Evolutionary conservation across 2,113 vertebrate genomes (phyloP), one percentile per base, ranked within the genome.

Genomic region (Cynoglossus semilaevis): DNA sequence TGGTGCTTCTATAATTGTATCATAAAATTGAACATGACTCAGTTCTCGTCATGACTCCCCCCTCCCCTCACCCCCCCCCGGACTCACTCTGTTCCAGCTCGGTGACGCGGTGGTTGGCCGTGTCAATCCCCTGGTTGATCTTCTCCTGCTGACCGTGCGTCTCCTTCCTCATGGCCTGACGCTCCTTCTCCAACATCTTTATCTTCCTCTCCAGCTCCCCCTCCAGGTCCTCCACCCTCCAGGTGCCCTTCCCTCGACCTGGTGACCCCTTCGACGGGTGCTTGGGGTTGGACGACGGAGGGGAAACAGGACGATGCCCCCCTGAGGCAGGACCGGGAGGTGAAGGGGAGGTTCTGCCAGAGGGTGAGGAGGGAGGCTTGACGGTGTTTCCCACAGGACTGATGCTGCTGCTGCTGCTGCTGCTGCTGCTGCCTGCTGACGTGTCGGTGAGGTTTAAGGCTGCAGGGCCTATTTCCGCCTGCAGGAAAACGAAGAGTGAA

Each of bases 191-290:
- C 83, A 99, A 79, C 11, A 94, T 91, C 76, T 94, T 86, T 67
- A 98, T 93, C 87, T 97, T 95, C 73, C 93, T 89, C 77, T 96
- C 92, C 65, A 98, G 91, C 85, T 97, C 94, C 5, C 92, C 94
- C 72, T 98, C 96, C 71, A 98, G 83, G 76, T 96, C 92, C 35
- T 97, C 94, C 89, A 97, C 93, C 85, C 92, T 93, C 89, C 89
- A 89, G 88, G 92, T 67, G 90, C 88, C 34, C 89, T 77, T 3
- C 81, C 91, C 5, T 34, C 87, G 78, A 8, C 92, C 80, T 0
- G 76, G 17, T 73, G 0, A 53, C 82, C 40, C 80, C 72, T 4
- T 91, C 18, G 67, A 75, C 49, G 0, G 48, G 63, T 77, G 49
- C n/a, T 55, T 83, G 61, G 63, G 10, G 8, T 1, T 80, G 10